Base-by-base conservation (phyloP, 1,140 invertebrate species). In the Drosophila gunungcola region DNA sequence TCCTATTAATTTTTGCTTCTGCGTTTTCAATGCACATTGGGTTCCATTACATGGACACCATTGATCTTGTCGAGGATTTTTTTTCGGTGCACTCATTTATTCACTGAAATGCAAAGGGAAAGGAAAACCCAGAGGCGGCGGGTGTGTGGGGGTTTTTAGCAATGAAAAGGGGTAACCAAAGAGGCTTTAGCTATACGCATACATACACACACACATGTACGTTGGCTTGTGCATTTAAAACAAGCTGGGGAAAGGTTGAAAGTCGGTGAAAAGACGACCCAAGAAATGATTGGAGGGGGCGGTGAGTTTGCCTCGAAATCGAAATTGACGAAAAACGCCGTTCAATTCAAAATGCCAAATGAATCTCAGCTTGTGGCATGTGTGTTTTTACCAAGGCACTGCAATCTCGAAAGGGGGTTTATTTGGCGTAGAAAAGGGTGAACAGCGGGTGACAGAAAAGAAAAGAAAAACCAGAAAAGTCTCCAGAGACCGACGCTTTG, bases 311-410 rank as follows among this genome's bases (percentile, higher is more conserved):
- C 27, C 61, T 65, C 27, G 67, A 60, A 73, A 73, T 60, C 67
- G 69, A 60, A 73, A 73, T 72, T 73, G 69, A 73, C 67, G 69
- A 73, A 73, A 73, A 73, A 72, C 69, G 65, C 45, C 69, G 65
- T 52, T 72, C 69, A 69, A 73, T 52, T 72, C 69, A 69, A 73
- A 73, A 72, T 73, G 67, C 69, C 69, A 73, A 73, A 72, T 73
- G 69, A 73, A 73, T 73, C 69, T 73, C 65, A 72, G 69, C 69
- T 72, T 51, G 65, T 72, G 51, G 67, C 41, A 68, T 65, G 61
- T 52, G 60, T 67, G 45, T 34, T 13, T 49, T 38, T 29, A 25
- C 21, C 32, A 21, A 36, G 62, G n/a, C 51, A 34, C 38, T 25
- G 49, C 45, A 69, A 48, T 48, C 52, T 41, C 41, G 38, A 10